Conservation (phyloP, 2,797 vertebrate genomes). For the Chrosomus eos region DNA sequence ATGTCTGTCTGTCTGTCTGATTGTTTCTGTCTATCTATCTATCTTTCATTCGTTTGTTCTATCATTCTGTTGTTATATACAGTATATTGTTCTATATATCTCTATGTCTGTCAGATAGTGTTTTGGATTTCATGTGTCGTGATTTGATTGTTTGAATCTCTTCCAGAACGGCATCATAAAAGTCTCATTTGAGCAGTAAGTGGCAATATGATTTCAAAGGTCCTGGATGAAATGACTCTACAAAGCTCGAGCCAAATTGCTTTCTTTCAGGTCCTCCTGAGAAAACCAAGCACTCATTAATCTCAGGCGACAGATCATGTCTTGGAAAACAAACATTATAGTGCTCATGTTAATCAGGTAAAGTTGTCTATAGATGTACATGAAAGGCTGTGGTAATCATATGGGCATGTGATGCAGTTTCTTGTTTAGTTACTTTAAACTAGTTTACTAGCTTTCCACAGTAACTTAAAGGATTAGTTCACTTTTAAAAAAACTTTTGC, state of each 20-base stretch:
- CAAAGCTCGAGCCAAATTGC: background rate
- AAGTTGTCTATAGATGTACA: background rate
- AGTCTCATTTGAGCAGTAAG: background rate
- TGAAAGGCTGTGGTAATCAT: background rate
- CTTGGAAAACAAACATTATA: background rate
- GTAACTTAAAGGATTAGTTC: too few relatives aligned
- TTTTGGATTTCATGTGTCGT: background rate
- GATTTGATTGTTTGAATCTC: background rate
- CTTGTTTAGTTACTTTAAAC: background rate
- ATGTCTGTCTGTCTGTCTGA: background rate
- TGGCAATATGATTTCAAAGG: background rate
- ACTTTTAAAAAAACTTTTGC: too few relatives aligned
- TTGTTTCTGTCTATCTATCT: background rate
- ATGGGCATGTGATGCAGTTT: background rate
- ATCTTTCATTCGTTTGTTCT: accelerated
- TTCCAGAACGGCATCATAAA: background rate
- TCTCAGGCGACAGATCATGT: background rate
- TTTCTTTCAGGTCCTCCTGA: background rate
- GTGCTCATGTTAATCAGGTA: background rate
- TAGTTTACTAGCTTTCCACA: background rate
- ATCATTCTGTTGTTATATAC: background rate
- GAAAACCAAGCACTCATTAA: background rate
- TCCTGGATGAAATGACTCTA: background rate
- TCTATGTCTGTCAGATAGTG: background rate
- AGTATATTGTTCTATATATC: background rate